Percentiles rank a stretch among this genome's conserved stretches.
phyloP scores from a whole-genome alignment of 2,113 vertebrate genomes.

The Zootoca vivipara region DNA sequence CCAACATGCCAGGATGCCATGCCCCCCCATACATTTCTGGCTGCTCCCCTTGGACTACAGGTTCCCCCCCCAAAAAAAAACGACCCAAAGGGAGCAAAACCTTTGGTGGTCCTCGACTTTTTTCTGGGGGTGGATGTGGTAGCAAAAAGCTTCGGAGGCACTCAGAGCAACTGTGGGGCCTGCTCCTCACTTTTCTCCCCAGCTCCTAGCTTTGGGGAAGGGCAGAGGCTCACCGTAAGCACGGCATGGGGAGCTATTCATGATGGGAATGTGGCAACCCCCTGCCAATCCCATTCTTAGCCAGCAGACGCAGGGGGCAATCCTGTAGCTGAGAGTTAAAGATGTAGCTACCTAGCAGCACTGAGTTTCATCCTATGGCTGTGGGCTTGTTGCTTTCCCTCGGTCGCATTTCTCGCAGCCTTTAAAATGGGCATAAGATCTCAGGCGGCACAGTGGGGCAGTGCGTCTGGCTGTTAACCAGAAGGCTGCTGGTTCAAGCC shows the following conservation, averaged over 20 bases:
- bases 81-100: not conserved
- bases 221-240: no score
- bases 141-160: not conserved
- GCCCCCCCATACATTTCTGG: rapidly evolving
- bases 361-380: not conserved
- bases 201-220: not conserved
- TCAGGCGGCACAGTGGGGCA: no score
- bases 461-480: no score
- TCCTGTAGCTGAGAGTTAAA: not conserved
- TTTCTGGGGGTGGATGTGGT: not conserved
- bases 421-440: no score
- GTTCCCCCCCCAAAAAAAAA: not conserved
- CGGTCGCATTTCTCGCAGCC: no score
- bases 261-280: not conserved
- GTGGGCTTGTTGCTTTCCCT: no score
- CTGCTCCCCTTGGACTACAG: not conserved
- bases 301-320: not conserved
- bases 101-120: not conserved
- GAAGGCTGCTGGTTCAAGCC: no score
- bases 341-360: not conserved
- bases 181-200: not conserved
- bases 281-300: not conserved
- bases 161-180: no score
- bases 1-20: no score
- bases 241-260: not conserved